phyloP scores from a whole-genome alignment of 1,140 invertebrate genomes.

The Caenorhabditis brenneri region DNA sequence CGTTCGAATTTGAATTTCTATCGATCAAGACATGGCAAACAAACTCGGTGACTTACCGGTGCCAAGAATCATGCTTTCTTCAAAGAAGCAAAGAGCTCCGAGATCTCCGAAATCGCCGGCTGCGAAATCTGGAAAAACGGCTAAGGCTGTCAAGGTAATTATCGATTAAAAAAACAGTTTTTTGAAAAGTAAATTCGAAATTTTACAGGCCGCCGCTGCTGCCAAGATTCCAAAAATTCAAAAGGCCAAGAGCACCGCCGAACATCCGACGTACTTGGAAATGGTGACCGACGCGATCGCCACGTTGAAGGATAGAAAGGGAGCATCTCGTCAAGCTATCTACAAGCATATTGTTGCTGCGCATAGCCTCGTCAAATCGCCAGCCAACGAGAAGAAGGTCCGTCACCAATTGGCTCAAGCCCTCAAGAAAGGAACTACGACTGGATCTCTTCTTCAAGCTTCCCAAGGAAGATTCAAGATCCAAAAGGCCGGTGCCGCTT shows the following conservation, averaged over 20 bases:
- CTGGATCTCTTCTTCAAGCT: constrained; percentile 67
- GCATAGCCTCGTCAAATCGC: constrained; percentile 70
- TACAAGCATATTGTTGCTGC: constrained; percentile 71
- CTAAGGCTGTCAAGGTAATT: background rate
- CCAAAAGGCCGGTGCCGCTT: constrained; percentile 43
- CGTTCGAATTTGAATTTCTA: background rate
- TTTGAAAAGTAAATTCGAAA: background rate
- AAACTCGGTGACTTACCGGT: too few relatives aligned
- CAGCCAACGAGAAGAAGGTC: constrained; percentile 47
- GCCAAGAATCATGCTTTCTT: background rate
- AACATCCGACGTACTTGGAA: constrained; percentile 54
- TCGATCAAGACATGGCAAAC: background rate
- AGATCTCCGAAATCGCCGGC: background rate
- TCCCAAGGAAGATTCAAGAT: constrained; percentile 72
- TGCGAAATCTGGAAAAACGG: background rate
- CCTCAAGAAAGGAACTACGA: constrained; percentile 66
- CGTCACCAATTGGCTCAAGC: constrained; percentile 68
- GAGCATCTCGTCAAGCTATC: constrained; percentile 71
- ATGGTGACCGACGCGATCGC: constrained; percentile 54
- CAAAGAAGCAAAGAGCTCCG: background rate
- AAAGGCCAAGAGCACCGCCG: constrained; percentile 34
- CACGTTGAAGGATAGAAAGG: constrained; percentile 58
- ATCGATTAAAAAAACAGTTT: background rate
- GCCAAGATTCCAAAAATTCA: constrained; percentile 32
- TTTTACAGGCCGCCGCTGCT: background rate